Evolutionary conservation across 2,888 invertebrate genomes (phyloP).

Genomic region (Zelleria hepariella): DNA sequence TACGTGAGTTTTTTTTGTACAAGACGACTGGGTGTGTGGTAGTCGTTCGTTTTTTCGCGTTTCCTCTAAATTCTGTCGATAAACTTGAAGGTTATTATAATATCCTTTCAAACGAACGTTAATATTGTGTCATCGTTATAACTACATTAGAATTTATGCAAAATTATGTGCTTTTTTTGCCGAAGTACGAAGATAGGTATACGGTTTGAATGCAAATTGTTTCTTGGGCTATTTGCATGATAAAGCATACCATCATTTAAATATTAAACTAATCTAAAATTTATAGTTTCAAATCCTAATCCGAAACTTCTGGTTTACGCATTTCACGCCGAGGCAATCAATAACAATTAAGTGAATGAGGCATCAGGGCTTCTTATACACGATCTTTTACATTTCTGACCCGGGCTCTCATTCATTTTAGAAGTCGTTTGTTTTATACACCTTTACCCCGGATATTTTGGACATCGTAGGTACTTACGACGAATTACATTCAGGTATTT

Average conservation of each 20-base stretch:
- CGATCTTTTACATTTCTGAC: background rate
- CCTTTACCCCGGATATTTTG: too few relatives aligned
- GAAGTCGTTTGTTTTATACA: background rate
- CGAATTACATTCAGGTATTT: too few relatives aligned
- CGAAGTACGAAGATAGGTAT: background rate
- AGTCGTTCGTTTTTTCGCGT: background rate
- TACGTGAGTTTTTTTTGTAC: constrained; percentile 38
- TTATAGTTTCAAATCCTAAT: background rate
- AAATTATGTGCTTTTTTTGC: background rate
- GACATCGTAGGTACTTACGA: too few relatives aligned
- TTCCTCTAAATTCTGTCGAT: background rate
- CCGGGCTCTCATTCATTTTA: background rate
- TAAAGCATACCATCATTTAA: background rate
- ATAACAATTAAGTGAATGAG: background rate
- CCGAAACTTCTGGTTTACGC: constrained; percentile 1
- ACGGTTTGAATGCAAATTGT: background rate
- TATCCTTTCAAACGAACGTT: too few relatives aligned
- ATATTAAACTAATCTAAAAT: background rate
- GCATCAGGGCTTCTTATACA: background rate
- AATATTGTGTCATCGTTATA: background rate
- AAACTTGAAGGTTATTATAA: background rate
- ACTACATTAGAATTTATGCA: background rate
- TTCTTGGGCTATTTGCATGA: background rate
- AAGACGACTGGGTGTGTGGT: background rate
- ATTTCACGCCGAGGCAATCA: background rate